Evolutionary conservation across 2,797 vertebrate genomes (phyloP).

Genomic region (Huso huso): DNA sequence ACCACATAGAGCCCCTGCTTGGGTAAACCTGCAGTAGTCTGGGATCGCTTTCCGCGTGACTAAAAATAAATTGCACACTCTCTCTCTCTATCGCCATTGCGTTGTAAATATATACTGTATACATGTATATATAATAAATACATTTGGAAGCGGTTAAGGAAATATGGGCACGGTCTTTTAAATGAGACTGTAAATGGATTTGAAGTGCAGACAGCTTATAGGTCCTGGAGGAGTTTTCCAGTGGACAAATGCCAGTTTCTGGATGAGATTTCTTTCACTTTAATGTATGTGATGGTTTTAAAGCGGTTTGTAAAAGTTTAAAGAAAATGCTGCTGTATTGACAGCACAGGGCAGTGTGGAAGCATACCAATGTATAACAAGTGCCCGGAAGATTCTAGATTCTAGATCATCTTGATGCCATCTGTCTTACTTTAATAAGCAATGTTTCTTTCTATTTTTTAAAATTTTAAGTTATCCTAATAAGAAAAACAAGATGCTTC

Average conservation of each 20-base stretch:
- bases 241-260: constrained; percentile 31
- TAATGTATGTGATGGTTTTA: constrained; percentile 19
- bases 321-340: too few species aligned
- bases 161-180: constrained; percentile 27
- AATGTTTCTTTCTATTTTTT: too few species aligned
- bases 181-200: background rate
- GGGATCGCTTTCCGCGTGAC: background rate
- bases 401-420: too few species aligned
- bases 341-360: too few species aligned
- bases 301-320: constrained; percentile 27
- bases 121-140: background rate
- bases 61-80: background rate
- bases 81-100: background rate
- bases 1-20: constrained; percentile 21
- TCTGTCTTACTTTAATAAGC: too few species aligned
- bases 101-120: too few species aligned
- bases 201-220: constrained; percentile 24
- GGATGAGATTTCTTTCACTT: constrained; percentile 23
- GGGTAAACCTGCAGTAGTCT: constrained; percentile 11
- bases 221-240: constrained; percentile 21
- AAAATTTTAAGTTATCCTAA: too few species aligned
- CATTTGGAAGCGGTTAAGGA: constrained; percentile 24
- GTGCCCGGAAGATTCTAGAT: too few species aligned
- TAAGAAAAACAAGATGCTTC: too few species aligned
- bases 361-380: too few species aligned